phyloP scores from a whole-genome alignment of 2,113 vertebrate species.

The Felis chaus region DNA sequence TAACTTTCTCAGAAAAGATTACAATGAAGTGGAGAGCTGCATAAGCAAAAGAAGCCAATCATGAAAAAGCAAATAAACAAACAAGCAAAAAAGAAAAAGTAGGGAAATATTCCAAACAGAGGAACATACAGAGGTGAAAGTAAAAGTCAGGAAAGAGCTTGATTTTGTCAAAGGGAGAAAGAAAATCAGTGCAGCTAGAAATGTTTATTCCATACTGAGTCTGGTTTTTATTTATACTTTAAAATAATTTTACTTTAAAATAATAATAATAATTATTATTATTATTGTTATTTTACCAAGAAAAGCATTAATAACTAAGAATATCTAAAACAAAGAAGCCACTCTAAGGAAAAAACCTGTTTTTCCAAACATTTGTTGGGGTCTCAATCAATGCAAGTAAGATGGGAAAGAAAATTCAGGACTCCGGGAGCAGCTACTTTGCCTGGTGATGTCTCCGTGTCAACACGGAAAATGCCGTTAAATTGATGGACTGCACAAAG shows the following conservation, averaged over 20 bases:
- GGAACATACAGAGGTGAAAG: background rate
- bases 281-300: background rate
- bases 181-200: background rate
- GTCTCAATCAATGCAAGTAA: no score
- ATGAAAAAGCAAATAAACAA: background rate
- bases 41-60: background rate
- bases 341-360: background rate
- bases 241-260: no score
- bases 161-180: background rate
- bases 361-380: background rate
- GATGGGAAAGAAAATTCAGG: background rate
- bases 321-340: background rate
- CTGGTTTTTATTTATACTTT: background rate
- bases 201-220: background rate
- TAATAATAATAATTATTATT: no score
- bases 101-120: background rate
- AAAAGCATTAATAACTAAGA: background rate
- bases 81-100: background rate
- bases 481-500: no score
- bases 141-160: background rate
- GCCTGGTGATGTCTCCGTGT: background rate
- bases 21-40: background rate
- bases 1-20: background rate
- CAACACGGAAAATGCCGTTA: accelerated
- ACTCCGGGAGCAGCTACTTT: background rate